phyloP scores from a whole-genome alignment of 1,140 invertebrate genomes.

The Stegodyphus dumicola region DNA sequence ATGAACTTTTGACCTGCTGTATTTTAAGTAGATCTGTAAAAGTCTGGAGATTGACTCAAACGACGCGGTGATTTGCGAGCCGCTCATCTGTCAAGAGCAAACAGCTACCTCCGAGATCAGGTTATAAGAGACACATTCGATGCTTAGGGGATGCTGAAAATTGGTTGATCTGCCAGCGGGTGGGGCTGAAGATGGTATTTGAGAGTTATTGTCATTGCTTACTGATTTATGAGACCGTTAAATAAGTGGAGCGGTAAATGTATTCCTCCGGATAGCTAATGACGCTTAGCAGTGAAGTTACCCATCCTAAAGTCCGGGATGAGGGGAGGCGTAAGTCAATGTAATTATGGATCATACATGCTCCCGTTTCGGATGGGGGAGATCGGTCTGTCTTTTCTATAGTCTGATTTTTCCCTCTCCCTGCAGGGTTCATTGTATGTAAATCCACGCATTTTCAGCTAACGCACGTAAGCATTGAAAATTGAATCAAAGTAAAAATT shows the following conservation, averaged over 20 bases:
- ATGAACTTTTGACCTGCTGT: too few species aligned
- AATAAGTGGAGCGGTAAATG: conserved; percentile 55
- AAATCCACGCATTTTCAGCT: conserved; percentile 33
- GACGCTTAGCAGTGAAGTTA: conserved; percentile 45
- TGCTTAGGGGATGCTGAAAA: neutral
- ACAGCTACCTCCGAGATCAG: neutral
- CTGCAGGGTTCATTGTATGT: conserved; percentile 13
- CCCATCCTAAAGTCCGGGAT: conserved; percentile 25
- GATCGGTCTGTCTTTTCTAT: neutral
- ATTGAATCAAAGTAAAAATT: conserved; percentile 53
- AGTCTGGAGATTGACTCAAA: too few species aligned
- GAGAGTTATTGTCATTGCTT: conserved; percentile 25
- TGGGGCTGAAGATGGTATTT: conserved; percentile 25
- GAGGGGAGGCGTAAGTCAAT: conserved; percentile 21
- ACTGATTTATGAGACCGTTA: conserved; percentile 49
- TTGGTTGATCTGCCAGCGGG: conserved; percentile 42
- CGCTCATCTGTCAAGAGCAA: conserved; percentile 46
- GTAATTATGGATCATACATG: conserved; percentile 48
- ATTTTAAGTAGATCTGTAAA: too few species aligned
- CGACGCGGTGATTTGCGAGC: neutral
- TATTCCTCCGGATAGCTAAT: conserved; percentile 38
- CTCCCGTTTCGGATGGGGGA: neutral
- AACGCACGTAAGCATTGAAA: conserved; percentile 16
- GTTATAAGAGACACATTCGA: neutral
- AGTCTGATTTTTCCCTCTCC: conserved; percentile 32